Evolutionary conservation across 2,113 vertebrate species (phyloP), one percentile per base, ranked within the genome.

Genomic region (Psilopsiagon aurifrons): DNA sequence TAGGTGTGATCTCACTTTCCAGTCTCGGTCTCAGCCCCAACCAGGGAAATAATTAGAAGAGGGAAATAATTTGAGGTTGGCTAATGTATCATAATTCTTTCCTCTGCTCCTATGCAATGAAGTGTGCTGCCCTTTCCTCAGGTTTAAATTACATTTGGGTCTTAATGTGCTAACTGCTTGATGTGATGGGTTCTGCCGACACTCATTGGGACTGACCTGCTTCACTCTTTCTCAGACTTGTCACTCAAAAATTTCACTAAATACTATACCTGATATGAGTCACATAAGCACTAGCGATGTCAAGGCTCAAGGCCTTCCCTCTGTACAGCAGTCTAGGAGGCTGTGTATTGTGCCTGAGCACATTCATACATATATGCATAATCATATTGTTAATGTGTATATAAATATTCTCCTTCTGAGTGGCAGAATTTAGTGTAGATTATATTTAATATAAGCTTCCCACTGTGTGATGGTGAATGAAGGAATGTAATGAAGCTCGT

Each of bases 401-500:
- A 74, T 29, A 78, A 81, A 20, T 25, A 19, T 71, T 95, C 59
- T 91, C n/a, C 54, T 91, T 79, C 63, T 59, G 87, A 91, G 67
- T 74, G 90, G 68, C 46, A 94, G 81, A 88, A 95, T 84, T 95
- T 82, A 94, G 64, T 52, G 62, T 55, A 80, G 55, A 93, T 86
- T 93, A 83, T 73, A 46, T 66, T 94, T 79, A 83, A 93, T 92
- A 46, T 70, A 90, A 90, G 33, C 87, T 88, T 84, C 78, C 64
- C 25, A 70, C 83, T 76, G 68, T 79, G 90, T 68, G 73, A 84
- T 80, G n/a, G 81, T 84, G 88, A 96, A 92, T 76, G 80, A 95
- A 79, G 62, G 55, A 95, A 96, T 88, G 82, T 86, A 97, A 96
- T 86, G 75, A 94, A 96, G 78, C 46, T 94, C 39, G 74, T 91